Evolutionary conservation across 2,113 vertebrate genomes (phyloP).

Genomic region (Coreoperca whiteheadi): DNA sequence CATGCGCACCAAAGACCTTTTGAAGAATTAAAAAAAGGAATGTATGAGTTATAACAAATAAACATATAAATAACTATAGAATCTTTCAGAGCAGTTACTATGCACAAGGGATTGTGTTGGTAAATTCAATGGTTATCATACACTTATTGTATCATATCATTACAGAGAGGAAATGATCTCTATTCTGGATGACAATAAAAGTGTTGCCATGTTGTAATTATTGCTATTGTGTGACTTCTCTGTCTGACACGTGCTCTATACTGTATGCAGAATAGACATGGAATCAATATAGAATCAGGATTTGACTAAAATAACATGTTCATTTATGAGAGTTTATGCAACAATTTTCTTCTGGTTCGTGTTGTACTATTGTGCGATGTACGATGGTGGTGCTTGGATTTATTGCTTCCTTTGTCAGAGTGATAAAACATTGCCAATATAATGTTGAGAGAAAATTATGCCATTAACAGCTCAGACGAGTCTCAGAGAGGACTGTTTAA

Average conservation of each 20-base stretch:
- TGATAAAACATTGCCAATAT: constrained; percentile 37
- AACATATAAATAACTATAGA: constrained; percentile 73
- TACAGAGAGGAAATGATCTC: constrained; percentile 66
- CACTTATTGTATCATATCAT: constrained; percentile 61
- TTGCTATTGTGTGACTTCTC: constrained; percentile 63
- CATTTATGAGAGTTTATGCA: constrained; percentile 34
- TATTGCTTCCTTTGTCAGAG: constrained; percentile 45
- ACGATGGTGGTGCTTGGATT: constrained; percentile 46
- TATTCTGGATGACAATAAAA: constrained; percentile 74
- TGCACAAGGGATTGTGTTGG: constrained; percentile 59
- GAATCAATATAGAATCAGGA: constrained; percentile 44
- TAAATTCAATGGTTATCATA: constrained; percentile 64
- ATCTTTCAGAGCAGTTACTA: constrained; percentile 61
- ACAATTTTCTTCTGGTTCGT: constrained; percentile 23
- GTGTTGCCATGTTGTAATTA: constrained; percentile 65
- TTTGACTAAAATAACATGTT: constrained; percentile 37
- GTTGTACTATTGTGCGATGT: constrained; percentile 20
- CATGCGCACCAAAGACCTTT: constrained; percentile 67
- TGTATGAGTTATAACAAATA: constrained; percentile 71
- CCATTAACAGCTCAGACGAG: constrained; percentile 36
- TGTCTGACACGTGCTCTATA: constrained; percentile 32
- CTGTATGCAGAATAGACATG: constrained; percentile 22
- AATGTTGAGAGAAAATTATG: constrained; percentile 41
- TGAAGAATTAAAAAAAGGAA: constrained; percentile 66
- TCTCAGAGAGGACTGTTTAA: too few species aligned